Percentiles rank a stretch among this genome's conserved stretches.
Evolutionary conservation across 2,888 invertebrate species (phyloP).

Genomic region (Lycophotia porphyrea): DNA sequence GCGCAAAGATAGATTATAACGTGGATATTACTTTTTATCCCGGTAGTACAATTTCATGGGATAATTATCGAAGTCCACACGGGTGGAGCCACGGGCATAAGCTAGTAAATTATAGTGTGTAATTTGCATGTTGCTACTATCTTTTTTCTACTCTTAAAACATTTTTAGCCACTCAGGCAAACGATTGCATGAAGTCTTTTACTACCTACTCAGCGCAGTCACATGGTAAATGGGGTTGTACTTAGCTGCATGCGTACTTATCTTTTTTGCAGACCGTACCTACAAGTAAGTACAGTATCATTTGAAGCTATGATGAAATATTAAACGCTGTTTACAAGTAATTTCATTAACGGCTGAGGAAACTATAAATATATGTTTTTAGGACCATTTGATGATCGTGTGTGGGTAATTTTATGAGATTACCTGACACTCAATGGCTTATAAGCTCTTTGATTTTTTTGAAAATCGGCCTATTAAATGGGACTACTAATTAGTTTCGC

Average conservation of each 20-base stretch:
- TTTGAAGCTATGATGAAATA: slow-evolving; percentile 46
- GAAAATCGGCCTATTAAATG: slow-evolving; percentile 18
- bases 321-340: slow-evolving; percentile 40
- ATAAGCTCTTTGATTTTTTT: slow-evolving; percentile 17
- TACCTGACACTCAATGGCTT: slow-evolving; percentile 43
- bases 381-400: slow-evolving; percentile 23
- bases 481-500: slow-evolving; percentile 7
- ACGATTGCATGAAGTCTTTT: background rate
- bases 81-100: background rate
- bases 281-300: slow-evolving; percentile 11
- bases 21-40: background rate
- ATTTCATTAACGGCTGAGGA: slow-evolving; percentile 43
- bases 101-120: background rate
- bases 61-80: background rate
- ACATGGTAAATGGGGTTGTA: background rate
- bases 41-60: background rate
- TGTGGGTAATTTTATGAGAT: slow-evolving; percentile 51
- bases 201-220: background rate
- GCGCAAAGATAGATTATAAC: background rate
- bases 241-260: background rate
- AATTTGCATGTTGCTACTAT: background rate
- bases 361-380: slow-evolving; percentile 54
- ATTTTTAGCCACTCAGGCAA: background rate
- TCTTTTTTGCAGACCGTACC: slow-evolving; percentile 10
- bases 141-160: background rate